Evolutionary conservation across 2,797 vertebrate genomes (phyloP).

Genomic region (Coregonus suidteri): DNA sequence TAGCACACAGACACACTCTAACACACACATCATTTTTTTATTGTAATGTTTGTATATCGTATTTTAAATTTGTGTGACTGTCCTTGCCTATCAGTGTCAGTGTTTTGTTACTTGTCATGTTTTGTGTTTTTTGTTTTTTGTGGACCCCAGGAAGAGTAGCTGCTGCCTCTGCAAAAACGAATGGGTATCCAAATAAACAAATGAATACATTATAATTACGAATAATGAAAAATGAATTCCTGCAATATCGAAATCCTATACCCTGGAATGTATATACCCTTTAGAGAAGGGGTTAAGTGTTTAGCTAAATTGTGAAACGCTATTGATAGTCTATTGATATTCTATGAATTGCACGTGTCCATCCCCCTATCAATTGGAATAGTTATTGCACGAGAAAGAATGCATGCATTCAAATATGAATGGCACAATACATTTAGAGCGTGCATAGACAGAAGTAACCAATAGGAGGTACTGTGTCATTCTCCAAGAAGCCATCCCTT

Average conservation of each 20-base stretch:
- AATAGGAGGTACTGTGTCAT: conserved; percentile 70
- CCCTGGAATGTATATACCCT: neutral
- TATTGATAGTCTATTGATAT: neutral
- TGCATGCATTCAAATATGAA: neutral
- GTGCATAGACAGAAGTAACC: conserved; percentile 68
- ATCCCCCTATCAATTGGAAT: neutral
- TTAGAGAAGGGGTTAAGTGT: neutral
- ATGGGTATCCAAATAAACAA: neutral
- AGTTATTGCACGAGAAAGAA: neutral
- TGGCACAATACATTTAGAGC: conserved; percentile 7
- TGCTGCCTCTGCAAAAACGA: neutral
- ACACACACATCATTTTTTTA: no score
- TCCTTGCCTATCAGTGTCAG: no score
- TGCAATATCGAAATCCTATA: neutral
- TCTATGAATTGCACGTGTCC: neutral
- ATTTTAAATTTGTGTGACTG: no score
- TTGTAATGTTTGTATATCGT: no score
- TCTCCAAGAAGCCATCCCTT: conserved; percentile 42
- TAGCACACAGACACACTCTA: no score
- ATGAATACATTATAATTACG: neutral
- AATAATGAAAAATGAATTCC: neutral
- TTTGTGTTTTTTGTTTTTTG: no score
- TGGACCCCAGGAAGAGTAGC: neutral
- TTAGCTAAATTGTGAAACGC: neutral
- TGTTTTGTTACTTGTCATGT: no score